Conservation (phyloP, 2,888 invertebrate genomes). For the Lomographa bimaculata region DNA sequence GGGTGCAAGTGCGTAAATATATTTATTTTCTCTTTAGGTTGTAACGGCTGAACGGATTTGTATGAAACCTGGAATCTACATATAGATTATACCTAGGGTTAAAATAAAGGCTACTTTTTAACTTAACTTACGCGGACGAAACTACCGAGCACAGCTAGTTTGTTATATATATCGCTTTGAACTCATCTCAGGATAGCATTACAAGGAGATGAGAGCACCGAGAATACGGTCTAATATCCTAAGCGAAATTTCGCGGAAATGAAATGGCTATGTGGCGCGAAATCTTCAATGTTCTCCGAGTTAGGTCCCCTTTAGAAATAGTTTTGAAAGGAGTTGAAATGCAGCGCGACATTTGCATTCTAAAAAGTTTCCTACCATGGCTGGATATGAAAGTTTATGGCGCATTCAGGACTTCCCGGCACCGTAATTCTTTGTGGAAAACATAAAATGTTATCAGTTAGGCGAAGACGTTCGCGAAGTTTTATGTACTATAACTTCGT, state of each 20-base stretch:
- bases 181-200: slow-evolving; percentile 26
- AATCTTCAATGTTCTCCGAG: slow-evolving; percentile 60
- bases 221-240: slow-evolving; percentile 47
- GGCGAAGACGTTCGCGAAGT: slow-evolving; percentile 37
- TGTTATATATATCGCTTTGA: slow-evolving; percentile 19
- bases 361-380: slow-evolving; percentile 59
- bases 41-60: too few species aligned
- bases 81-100: too few species aligned
- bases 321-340: slow-evolving; percentile 69
- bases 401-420: slow-evolving; percentile 40
- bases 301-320: slow-evolving; percentile 67
- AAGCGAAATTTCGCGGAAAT: slow-evolving; percentile 52
- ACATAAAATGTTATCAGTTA: slow-evolving; percentile 51
- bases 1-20: too few species aligned
- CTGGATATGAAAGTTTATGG: slow-evolving; percentile 59
- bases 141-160: too few species aligned
- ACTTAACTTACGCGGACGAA: too few species aligned
- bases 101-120: too few species aligned
- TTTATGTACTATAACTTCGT: slow-evolving; percentile 37
- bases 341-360: slow-evolving; percentile 72
- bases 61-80: too few species aligned
- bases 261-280: slow-evolving; percentile 52
- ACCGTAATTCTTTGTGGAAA: slow-evolving; percentile 44
- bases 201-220: slow-evolving; percentile 39
- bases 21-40: too few species aligned